Percentiles rank a stretch among this genome's conserved stretches.
phyloP scores from a whole-genome alignment of 2,797 vertebrate genomes.

The Eremophila alpestris region DNA sequence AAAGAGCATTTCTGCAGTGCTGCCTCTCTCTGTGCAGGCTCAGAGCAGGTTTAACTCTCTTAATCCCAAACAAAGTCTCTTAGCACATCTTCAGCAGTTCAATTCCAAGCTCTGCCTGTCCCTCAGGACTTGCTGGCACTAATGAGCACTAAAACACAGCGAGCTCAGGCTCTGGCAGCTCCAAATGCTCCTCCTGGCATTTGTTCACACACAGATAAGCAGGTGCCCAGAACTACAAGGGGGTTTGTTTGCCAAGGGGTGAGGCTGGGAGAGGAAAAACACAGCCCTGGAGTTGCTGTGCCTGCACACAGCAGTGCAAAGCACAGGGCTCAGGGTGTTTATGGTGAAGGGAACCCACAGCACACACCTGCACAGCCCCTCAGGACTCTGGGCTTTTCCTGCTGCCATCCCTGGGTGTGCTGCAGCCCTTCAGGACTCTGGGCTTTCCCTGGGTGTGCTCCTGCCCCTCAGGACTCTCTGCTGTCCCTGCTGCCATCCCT shows the following conservation, averaged over 20 bases:
- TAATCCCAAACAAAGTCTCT: conserved; percentile 63
- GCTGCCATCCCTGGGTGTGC: background rate
- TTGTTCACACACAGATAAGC: conserved; percentile 11
- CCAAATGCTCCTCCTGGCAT: conserved; percentile 19
- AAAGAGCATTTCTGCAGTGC: background rate
- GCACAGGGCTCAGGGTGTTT: background rate
- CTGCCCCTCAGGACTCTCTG: too few species aligned
- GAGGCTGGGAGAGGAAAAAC: background rate
- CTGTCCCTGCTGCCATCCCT: too few species aligned
- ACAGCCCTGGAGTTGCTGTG: background rate
- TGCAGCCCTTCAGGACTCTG: background rate
- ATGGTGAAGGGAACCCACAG: background rate
- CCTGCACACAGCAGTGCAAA: background rate
- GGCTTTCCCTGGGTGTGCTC: too few species aligned
- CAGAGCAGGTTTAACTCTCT: conserved; percentile 62
- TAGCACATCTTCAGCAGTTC: conserved; percentile 10
- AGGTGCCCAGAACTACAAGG: background rate
- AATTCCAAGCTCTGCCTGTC: conserved; percentile 53
- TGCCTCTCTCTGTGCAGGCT: conserved; percentile 7
- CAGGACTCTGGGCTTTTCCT: background rate
- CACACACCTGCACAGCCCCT: background rate
- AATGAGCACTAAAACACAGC: conserved; percentile 25
- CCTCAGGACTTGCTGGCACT: conserved; percentile 17
- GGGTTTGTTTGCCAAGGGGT: background rate
- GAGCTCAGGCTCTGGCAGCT: background rate